Conservation (phyloP, 2,797 vertebrate genomes). For the Dendrocincla fuliginosa region DNA sequence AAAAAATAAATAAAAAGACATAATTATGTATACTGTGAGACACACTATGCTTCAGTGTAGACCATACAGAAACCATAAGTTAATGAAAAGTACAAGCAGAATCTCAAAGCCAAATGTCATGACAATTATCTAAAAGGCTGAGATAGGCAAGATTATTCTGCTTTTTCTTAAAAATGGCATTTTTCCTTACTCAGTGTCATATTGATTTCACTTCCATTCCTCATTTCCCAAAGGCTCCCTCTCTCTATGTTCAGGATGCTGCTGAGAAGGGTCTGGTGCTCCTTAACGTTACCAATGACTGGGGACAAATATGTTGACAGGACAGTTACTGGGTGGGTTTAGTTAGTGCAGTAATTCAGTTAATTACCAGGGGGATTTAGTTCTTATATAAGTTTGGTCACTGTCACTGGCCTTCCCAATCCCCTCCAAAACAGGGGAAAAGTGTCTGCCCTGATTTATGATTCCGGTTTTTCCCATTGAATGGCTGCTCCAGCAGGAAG, state of each 20-base stretch:
- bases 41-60: background rate
- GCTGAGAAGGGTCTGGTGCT: background rate
- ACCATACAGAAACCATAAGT: background rate
- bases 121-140: background rate
- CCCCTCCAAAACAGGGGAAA: background rate
- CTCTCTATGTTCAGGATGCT: background rate
- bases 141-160: background rate
- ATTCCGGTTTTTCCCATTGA: background rate
- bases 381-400: background rate
- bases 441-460: background rate
- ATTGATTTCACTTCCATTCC: background rate
- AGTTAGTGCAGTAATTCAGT: background rate
- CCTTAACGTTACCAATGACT: background rate
- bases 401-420: background rate
- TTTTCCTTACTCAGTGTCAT: background rate
- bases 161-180: background rate
- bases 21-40: background rate
- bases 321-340: background rate
- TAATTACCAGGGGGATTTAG: background rate
- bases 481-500: background rate
- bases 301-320: background rate
- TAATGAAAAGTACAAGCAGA: background rate
- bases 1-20: background rate
- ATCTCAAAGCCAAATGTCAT: background rate
- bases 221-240: background rate